Conservation (phyloP, 2,888 invertebrate genomes). For the Coremacera marginata region DNA sequence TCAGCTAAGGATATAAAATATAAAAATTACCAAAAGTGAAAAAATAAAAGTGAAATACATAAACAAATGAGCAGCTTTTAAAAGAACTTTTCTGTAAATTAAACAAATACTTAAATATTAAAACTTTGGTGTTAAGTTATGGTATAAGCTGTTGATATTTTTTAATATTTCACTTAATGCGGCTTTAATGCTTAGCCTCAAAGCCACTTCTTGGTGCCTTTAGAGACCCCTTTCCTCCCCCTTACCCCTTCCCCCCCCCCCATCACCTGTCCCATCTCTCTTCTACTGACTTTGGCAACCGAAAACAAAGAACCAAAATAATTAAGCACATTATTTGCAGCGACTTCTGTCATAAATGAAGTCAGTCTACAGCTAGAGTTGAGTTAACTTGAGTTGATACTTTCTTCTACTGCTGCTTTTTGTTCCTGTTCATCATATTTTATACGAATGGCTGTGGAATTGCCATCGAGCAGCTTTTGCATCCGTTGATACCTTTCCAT, state of each 20-base stretch:
- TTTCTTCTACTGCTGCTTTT: no score
- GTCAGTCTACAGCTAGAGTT: no score
- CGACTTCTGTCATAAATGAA: no score
- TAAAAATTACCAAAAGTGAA: background rate
- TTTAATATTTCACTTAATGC: no score
- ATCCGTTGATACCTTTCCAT: no score
- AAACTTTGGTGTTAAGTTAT: background rate
- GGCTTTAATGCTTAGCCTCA: background rate
- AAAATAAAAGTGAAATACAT: background rate
- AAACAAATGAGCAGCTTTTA: background rate
- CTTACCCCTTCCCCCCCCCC: background rate
- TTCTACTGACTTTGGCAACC: background rate
- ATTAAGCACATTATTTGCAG: slow-evolving; percentile 13
- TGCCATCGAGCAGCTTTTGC: no score
- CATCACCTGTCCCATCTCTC: no score
- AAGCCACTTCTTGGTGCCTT: background rate
- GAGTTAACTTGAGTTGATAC: no score
- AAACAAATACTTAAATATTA: background rate
- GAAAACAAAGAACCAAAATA: background rate
- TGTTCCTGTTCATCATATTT: no score
- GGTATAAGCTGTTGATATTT: no score
- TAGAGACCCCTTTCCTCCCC: no score
- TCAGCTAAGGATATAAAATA: background rate
- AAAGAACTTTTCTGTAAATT: background rate
- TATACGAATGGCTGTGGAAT: no score